Conservation (phyloP, 2,888 invertebrate species). For the Trichogramma evanescens region DNA sequence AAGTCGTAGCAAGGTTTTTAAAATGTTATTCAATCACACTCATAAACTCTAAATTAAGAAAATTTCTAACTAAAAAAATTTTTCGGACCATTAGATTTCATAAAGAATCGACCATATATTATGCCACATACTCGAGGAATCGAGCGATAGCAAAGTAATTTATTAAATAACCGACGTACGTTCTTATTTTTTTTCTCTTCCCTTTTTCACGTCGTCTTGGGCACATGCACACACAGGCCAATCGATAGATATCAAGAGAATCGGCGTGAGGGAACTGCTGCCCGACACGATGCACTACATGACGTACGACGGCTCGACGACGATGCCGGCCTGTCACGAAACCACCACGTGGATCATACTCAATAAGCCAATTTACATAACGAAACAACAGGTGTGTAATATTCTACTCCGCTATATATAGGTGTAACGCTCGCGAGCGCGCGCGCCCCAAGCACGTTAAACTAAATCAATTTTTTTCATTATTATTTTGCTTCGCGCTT, state of each 20-base stretch:
- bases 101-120: too few species aligned
- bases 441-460: not conserved
- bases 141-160: too few species aligned
- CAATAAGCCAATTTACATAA: conserved; percentile 97
- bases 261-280: conserved; percentile 80
- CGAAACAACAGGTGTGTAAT: conserved; percentile 81
- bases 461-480: too few species aligned
- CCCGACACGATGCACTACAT: conserved; percentile 94
- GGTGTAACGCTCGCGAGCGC: conserved; percentile 3
- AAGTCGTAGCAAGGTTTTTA: too few species aligned
- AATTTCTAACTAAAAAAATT: too few species aligned
- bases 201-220: not conserved
- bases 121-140: too few species aligned
- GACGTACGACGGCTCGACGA: conserved; percentile 96
- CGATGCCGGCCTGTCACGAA: conserved; percentile 95
- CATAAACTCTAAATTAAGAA: too few species aligned
- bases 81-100: too few species aligned
- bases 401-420: not conserved
- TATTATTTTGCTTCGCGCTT: not conserved
- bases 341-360: conserved; percentile 97
- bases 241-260: conserved; percentile 73
- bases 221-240: conserved; percentile 56
- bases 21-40: too few species aligned
- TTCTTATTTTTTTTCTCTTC: not conserved
- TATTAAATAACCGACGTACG: not conserved